Evolutionary conservation across 1,140 invertebrate species (phyloP), one percentile per base, ranked within the genome.

Genomic region (Trichonephila clavata): DNA sequence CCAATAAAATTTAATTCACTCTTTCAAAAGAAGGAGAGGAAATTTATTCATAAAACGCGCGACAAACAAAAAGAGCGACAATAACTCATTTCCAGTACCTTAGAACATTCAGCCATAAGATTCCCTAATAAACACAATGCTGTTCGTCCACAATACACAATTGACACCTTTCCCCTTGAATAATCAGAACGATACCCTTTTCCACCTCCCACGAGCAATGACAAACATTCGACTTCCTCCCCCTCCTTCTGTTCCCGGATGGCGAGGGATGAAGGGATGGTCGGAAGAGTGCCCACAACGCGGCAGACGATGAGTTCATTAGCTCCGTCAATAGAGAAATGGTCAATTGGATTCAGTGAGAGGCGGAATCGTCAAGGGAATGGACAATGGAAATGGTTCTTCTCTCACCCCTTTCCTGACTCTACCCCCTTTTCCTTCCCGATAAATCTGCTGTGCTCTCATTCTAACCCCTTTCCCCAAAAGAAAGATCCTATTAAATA

Each of bases 321-420:
- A 93, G 92, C 92, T 87, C 21, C 92, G 86, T 93, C 92, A 93
- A 93, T 88, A 88, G 92, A 27, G 83, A 21, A 71, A 77, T 93
- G 92, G 92, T 87, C 92, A 93, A 93, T 93, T 93, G 92, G 92
- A 93, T 93, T 93, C 61, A 39, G 90, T 4, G 61, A 61, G 80
- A n/a, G 21, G 57, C 14, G n/a, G 81, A 93, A 93, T 93, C 86
- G 43, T 87, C 92, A 32, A 24, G 92, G 92, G 92, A 87, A 87
- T 88, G 68, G 92, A 87, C 86, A 88, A 60, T 80, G 68, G 84
- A 6, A 27, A 87, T 43, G 27, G 60, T 92, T 92, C 91, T 92
- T 84, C 61, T 87, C 32, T 92, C 57, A 80, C 80, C 27, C 60
- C 80, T n/a, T 60, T 1, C 68, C 20, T 16, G 32, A 18, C 16